Percentiles rank a stretch among this genome's conserved stretches.
Evolutionary conservation across 1,140 invertebrate genomes (phyloP).

Genomic region (Caenorhabditis inopinata): DNA sequence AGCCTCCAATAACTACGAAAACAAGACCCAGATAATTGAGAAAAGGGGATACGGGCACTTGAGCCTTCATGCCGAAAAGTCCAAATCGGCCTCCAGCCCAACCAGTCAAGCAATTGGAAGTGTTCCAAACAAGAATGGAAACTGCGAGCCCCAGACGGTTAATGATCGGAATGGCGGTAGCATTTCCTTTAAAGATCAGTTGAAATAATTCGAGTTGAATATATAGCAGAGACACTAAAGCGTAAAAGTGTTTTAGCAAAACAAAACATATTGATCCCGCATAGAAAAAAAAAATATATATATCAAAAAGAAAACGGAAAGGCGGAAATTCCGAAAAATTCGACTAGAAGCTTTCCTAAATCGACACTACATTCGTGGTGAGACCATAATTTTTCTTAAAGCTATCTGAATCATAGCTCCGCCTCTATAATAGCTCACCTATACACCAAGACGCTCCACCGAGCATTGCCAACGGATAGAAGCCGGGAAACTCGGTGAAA

Average conservation of each 20-base stretch:
- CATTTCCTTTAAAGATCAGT: conserved; percentile 59
- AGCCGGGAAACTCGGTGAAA: conserved; percentile 44
- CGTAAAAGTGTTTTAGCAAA: too few relatives aligned
- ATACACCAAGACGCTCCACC: conserved; percentile 55
- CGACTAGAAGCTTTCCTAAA: too few relatives aligned
- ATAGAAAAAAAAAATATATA: not conserved
- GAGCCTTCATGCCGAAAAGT: conserved; percentile 64
- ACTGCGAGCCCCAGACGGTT: conserved; percentile 68
- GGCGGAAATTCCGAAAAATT: not conserved
- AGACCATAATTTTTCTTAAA: too few relatives aligned
- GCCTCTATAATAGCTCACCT: too few relatives aligned
- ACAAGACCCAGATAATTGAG: conserved; percentile 67
- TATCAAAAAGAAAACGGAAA: not conserved
- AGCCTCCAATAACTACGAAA: conserved; percentile 64
- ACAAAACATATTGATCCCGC: too few relatives aligned
- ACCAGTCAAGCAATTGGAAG: conserved; percentile 67
- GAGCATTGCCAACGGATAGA: conserved; percentile 54
- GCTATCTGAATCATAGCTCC: too few relatives aligned
- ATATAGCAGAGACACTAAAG: too few relatives aligned
- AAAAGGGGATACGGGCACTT: conserved; percentile 42
- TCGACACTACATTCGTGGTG: too few relatives aligned
- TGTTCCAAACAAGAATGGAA: conserved; percentile 68
- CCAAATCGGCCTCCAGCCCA: conserved; percentile 68
- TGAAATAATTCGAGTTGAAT: too few relatives aligned
- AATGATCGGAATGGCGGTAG: conserved; percentile 68